Evolutionary conservation across 2,888 invertebrate genomes (phyloP), one percentile per base, ranked within the genome.

Genomic region (Athrips mouffetella): DNA sequence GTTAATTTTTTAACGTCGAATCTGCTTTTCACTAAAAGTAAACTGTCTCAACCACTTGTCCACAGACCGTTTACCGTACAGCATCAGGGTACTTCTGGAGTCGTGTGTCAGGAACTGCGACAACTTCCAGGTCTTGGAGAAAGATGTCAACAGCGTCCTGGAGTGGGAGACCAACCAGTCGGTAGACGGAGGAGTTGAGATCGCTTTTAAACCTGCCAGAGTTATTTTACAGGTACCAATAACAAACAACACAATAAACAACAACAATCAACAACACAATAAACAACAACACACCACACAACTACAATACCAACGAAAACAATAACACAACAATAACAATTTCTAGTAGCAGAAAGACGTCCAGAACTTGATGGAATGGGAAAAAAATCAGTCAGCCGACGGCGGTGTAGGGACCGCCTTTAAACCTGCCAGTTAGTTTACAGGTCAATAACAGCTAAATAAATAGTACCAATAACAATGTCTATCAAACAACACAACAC

Each of bases 21-120:
- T 11, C 11, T 13, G 23, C 16, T 40, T 7, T 11, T 33, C 2
- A 33, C 13, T 33, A 37, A 10, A 15, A 16, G 16, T 2, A 7
- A 7, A 21, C 47, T 39, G 30, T 4, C 5, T 77, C 79, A n/a
- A n/a, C n/a, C n/a, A n/a, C n/a, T n/a, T n/a, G n/a, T n/a, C n/a
- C n/a, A 2, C 76, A 95, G 95, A 91, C 55, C 91, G 91, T 55
- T 90, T 99, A 7, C 99, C 99, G 0, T 98, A 91, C 88, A 97
- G 97, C 5, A 94, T 99, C 60, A 90, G 98, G 55, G 94, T 98
- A 1, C 89, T 99, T 0, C 84, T 99, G 70, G 99, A 99, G 87
- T 97, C 98, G 0, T 98, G 98, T 23, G 94, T 99, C 1, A 90
- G 99, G 47, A 98, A 98, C 86, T 99, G 99, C 78, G 99, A 99